phyloP scores from a whole-genome alignment of 2,888 invertebrate genomes.

The Cistogaster globosa region DNA sequence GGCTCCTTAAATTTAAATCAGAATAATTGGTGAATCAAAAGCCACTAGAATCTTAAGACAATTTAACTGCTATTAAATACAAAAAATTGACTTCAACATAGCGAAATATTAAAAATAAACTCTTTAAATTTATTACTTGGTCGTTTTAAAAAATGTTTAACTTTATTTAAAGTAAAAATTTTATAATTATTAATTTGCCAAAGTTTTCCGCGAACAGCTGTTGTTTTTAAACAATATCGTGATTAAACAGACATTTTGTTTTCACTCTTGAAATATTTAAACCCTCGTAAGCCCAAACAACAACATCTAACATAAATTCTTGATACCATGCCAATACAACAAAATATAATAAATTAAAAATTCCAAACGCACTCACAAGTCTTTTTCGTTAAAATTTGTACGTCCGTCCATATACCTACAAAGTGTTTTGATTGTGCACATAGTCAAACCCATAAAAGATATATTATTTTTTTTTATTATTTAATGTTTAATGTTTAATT shows the following conservation, averaged over 20 bases:
- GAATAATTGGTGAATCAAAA: too few relatives aligned
- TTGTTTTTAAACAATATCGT: too few relatives aligned
- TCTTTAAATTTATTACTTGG: too few relatives aligned
- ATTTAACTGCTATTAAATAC: too few relatives aligned
- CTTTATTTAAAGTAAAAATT: too few relatives aligned
- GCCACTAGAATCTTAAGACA: too few relatives aligned
- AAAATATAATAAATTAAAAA: slow-evolving; percentile 36
- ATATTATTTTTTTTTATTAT: slow-evolving; percentile 22
- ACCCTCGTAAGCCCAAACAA: slow-evolving; percentile 3
- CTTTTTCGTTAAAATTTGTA: slow-evolving; percentile 30
- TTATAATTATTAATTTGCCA: too few relatives aligned
- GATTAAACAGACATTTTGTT: background rate
- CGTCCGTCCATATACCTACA: background rate
- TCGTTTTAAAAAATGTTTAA: too few relatives aligned
- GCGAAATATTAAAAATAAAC: too few relatives aligned
- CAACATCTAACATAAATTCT: slow-evolving; percentile 32
- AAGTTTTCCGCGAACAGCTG: too few relatives aligned
- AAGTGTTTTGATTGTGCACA: background rate
- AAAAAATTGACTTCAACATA: too few relatives aligned
- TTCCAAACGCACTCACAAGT: slow-evolving; percentile 59
- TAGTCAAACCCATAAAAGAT: slow-evolving; percentile 13
- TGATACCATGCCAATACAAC: slow-evolving; percentile 42
- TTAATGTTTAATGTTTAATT: background rate
- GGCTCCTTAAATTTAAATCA: too few relatives aligned
- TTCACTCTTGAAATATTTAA: slow-evolving; percentile 46